Evolutionary conservation across 1,140 invertebrate species (phyloP).

Genomic region (Caerostris darwini): DNA sequence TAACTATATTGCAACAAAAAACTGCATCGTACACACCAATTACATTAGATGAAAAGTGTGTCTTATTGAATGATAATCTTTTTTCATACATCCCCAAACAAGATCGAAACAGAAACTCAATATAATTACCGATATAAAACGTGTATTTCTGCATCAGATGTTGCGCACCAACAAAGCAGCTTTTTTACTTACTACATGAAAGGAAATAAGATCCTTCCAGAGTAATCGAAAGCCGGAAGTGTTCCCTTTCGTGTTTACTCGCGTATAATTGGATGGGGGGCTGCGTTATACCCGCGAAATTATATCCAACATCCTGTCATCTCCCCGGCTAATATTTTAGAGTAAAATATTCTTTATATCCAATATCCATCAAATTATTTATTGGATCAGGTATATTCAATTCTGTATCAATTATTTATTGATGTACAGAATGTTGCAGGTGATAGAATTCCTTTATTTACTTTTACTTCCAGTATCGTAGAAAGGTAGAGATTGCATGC

Average conservation of each 20-base stretch:
- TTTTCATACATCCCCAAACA: too few species aligned
- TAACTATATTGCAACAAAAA: too few species aligned
- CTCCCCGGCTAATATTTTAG: background rate
- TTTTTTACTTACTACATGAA: background rate
- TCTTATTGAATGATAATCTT: too few species aligned
- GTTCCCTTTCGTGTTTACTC: background rate
- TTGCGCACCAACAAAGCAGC: background rate
- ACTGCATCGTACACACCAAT: too few species aligned
- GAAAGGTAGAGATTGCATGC: background rate
- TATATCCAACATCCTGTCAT: background rate
- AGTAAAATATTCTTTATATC: background rate
- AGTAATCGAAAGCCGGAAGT: slow-evolving; percentile 30
- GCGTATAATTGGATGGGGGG: slow-evolving; percentile 1
- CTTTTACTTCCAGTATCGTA: background rate
- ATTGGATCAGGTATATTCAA: background rate
- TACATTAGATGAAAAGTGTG: too few species aligned
- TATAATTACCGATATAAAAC: background rate
- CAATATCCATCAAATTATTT: background rate
- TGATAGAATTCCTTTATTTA: background rate
- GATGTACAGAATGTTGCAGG: background rate
- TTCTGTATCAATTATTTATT: background rate
- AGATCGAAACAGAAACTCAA: background rate
- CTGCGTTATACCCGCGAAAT: background rate
- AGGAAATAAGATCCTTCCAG: background rate
- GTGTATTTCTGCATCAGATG: background rate